Evolutionary conservation across 2,888 invertebrate genomes (phyloP).

Genomic region (Tanaodytes sp.): DNA sequence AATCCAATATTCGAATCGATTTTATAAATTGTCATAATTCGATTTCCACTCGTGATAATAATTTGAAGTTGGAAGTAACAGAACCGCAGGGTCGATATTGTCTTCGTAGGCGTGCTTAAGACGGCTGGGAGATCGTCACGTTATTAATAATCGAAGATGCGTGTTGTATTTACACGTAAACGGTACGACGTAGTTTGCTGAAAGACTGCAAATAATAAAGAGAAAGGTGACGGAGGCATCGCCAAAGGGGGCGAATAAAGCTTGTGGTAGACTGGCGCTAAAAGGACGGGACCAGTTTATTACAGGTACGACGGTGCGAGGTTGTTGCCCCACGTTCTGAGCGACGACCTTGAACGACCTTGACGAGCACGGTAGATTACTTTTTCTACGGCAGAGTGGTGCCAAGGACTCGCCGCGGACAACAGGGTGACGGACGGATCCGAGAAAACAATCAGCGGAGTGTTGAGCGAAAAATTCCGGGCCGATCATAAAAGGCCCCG

Average conservation of each 20-base stretch:
- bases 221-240: conserved; percentile 40
- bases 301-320: conserved; percentile 48
- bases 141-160: conserved; percentile 32
- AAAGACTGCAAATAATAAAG: conserved; percentile 46
- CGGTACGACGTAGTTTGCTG: conserved; percentile 38
- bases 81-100: too few relatives aligned
- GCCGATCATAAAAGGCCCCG: conserved; percentile 9
- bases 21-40: too few relatives aligned
- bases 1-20: too few relatives aligned
- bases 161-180: conserved; percentile 48
- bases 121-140: too few relatives aligned
- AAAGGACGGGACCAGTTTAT: conserved; percentile 53
- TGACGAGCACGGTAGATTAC: conserved; percentile 48
- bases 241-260: conserved; percentile 40
- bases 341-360: conserved; percentile 56
- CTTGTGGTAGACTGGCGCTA: conserved; percentile 30
- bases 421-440: conserved; percentile 14
- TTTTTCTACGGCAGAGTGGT: conserved; percentile 49
- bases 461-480: conserved; percentile 25
- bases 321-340: conserved; percentile 54
- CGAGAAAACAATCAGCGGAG: conserved; percentile 38
- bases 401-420: conserved; percentile 44
- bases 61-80: too few relatives aligned
- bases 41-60: too few relatives aligned
- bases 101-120: too few relatives aligned